Conservation (phyloP, 2,797 vertebrate genomes). For the Acomys russatus region DNA sequence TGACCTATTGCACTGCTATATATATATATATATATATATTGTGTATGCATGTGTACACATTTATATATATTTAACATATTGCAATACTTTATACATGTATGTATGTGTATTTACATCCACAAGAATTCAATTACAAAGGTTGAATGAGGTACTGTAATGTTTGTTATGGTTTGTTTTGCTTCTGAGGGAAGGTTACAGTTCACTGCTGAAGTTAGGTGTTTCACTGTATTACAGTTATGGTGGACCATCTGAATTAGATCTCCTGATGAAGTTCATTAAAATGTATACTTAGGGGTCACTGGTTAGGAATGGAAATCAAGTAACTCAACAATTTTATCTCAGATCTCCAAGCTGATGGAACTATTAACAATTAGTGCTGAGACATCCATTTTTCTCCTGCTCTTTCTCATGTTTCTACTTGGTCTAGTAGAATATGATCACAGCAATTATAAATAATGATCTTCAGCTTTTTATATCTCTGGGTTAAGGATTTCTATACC, state of each 20-base stretch:
- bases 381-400: background rate
- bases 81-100: no score
- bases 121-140: conserved; percentile 12
- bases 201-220: background rate
- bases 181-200: background rate
- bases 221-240: background rate
- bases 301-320: background rate
- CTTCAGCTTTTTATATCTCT: background rate
- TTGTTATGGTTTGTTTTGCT: background rate
- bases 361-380: background rate
- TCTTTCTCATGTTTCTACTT: background rate
- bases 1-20: no score
- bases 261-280: background rate
- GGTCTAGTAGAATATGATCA: background rate
- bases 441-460: background rate
- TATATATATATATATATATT: no score
- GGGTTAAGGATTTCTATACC: background rate
- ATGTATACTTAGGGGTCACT: background rate
- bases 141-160: background rate
- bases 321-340: background rate
- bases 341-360: background rate
- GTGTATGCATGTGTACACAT: no score
- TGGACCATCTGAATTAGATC: background rate
- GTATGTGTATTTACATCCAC: conserved; percentile 34
- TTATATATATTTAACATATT: no score